A percentile compares a stretch with the other conserved stretches of the same genome.
phyloP scores from a whole-genome alignment of 2,888 invertebrate genomes.

The Hydroisotoma schaefferi region DNA sequence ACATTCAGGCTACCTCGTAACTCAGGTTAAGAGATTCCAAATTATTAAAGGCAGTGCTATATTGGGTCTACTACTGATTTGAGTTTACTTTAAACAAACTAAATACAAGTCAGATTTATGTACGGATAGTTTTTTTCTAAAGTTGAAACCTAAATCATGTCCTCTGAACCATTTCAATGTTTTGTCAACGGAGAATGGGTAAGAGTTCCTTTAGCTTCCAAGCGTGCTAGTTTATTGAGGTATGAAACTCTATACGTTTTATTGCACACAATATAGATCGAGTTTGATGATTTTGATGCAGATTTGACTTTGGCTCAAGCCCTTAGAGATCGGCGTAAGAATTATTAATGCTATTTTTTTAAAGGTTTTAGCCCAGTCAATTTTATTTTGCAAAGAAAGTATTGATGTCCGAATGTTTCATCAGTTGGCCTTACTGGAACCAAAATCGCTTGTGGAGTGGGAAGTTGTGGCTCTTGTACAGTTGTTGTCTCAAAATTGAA shows the following conservation, averaged over 20 bases:
- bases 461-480: conserved; percentile 92
- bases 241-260: neutral
- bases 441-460: conserved; percentile 89
- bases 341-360: conserved; percentile 1
- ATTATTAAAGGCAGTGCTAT: too few relatives aligned
- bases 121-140: too few relatives aligned
- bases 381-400: neutral
- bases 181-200: conserved; percentile 64
- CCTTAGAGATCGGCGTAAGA: conserved; percentile 59
- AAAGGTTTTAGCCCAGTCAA: conserved; percentile 35
- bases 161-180: conserved; percentile 53
- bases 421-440: conserved; percentile 77
- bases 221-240: neutral
- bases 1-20: too few relatives aligned
- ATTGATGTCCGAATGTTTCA: neutral
- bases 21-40: too few relatives aligned
- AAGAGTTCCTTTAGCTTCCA: conserved; percentile 41
- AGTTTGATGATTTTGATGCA: conserved; percentile 69
- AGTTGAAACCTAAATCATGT: too few relatives aligned
- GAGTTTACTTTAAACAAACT: too few relatives aligned
- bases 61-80: too few relatives aligned
- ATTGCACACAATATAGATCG: conserved; percentile 60
- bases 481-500: conserved; percentile 81
- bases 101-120: too few relatives aligned
- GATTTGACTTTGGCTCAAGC: conserved; percentile 79